Evolutionary conservation across 2,113 vertebrate species (phyloP).

Genomic region (Grammomys surdaster): DNA sequence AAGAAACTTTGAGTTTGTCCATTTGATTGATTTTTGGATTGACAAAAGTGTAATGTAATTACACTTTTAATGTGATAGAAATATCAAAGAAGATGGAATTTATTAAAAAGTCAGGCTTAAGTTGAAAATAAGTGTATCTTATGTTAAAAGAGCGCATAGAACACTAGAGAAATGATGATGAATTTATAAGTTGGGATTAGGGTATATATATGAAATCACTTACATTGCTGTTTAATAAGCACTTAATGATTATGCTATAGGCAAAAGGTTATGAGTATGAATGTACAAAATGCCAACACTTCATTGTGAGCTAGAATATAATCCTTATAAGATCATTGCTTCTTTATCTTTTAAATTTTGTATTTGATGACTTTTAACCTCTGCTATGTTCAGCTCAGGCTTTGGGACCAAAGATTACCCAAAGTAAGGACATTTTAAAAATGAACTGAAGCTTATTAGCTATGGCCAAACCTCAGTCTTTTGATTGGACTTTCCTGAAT

Average conservation of each 20-base stretch:
- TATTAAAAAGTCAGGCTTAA: not conserved
- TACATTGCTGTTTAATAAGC: not conserved
- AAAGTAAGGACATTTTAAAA: not conserved
- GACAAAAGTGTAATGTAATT: not conserved
- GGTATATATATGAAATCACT: not conserved
- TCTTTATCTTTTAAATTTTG: conserved; percentile 31
- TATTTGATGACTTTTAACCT: conserved; percentile 18
- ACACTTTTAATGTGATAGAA: not conserved
- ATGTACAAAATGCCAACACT: not conserved
- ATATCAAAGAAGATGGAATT: not conserved
- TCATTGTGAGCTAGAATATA: not conserved
- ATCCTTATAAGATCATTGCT: not conserved
- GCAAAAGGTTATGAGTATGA: not conserved
- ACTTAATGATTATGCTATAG: conserved; percentile 20
- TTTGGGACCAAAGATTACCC: conserved; percentile 29
- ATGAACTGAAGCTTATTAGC: not conserved
- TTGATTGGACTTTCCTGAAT: not conserved
- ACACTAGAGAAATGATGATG: not conserved
- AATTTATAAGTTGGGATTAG: not conserved
- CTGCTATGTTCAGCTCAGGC: conserved; percentile 2
- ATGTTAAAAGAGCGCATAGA: not conserved
- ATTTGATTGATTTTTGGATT: not conserved
- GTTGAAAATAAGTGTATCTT: not conserved
- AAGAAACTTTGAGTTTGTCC: not conserved
- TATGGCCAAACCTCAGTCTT: not conserved